These are phyloP conservation scores for Mus spretus DNA, from an alignment of 2,797 vertebrate genomes.

Conservation along the genomic window DNA sequence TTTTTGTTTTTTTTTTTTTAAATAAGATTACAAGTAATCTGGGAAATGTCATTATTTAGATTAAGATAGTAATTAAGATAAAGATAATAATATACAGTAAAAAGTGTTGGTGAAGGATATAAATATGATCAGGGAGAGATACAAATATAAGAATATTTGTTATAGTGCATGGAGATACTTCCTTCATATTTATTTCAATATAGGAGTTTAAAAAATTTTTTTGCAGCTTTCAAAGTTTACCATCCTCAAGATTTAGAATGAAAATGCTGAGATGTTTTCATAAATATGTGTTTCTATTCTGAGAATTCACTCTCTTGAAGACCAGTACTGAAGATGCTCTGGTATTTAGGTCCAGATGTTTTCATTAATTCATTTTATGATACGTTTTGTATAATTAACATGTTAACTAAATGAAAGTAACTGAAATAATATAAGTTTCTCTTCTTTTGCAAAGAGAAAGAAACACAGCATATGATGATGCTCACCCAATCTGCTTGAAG, in stretches of 20 bases:
- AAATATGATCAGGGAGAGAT: not conserved
- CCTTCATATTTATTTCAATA: not conserved
- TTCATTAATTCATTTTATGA: constrained; percentile 52
- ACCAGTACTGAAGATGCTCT: not conserved
- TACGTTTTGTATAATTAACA: constrained; percentile 17
- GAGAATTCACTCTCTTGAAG: constrained; percentile 44
- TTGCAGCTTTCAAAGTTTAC: not conserved
- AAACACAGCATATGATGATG: not conserved
- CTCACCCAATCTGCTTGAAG: constrained; percentile 24
- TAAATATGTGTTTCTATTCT: constrained; percentile 32
- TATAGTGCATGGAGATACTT: constrained; percentile 31
- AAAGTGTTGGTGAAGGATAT: not conserved
- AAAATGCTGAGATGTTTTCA: not conserved
- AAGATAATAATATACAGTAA: not conserved
- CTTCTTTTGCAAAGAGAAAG: not conserved
- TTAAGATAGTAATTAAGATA: constrained; percentile 38
- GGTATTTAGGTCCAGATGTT: not conserved
- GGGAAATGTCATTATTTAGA: not conserved
- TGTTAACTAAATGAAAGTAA: constrained; percentile 28
- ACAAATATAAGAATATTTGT: not conserved
- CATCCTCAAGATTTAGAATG: constrained; percentile 3
- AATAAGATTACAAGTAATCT: not conserved
- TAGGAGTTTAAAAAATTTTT: not conserved
- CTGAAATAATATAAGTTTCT: not conserved
- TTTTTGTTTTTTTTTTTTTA: too few relatives aligned